Base-by-base conservation (phyloP, 2,797 vertebrate genomes). In the Pantherophis vulpinus region DNA sequence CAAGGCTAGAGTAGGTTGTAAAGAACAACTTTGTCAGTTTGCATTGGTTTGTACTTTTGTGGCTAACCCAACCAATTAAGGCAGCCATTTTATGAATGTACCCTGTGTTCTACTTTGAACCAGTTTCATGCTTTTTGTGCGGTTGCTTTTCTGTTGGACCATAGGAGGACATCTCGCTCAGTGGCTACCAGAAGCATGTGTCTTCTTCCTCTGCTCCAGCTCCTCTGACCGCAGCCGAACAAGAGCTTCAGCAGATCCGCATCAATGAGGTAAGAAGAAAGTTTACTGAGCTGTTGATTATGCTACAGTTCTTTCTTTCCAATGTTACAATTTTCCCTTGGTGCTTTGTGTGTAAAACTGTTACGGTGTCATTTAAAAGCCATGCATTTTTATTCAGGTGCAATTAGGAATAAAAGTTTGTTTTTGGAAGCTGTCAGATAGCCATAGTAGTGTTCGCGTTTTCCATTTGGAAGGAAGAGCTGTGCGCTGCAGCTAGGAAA, bases 161-260 rank as follows among this genome's bases (percentile, higher is more conserved):
- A 86, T 97, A 99, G 99, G 99, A 99, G 13, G 99, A 99, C 5
- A 96, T 99, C 95, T 98, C 98, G 92, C 98, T 99, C 93, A 98
- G 98, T 0, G 99, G 99, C 1, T 99, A 99, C 97, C 97, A 99
- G 94, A 98, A 99, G 90, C 99, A 99, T 18, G 94, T 98, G 93
- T 98, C 98, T 0, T 99, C 98, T 90, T 98, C 98, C 92, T 98
- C 98, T 0, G 98, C 98, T 2, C 99, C 99, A 0, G 98, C 98
- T 89, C 99, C 99, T 0, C 98, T 99, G 95, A 99, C 99, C 0
- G 97, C 97, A 2, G 99, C 99, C 0, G 99, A 99, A 95, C 98
- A 98, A 97, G 99, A 99, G 96, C 97, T 99, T 10, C 99, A 99
- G 97, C 98, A 98, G 96, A 99, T 99, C 94, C 99, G 98, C 96